Percentiles rank a stretch among this genome's conserved stretches.
Conservation (phyloP, 2,888 invertebrate species). For the Autographa pulchrina region DNA sequence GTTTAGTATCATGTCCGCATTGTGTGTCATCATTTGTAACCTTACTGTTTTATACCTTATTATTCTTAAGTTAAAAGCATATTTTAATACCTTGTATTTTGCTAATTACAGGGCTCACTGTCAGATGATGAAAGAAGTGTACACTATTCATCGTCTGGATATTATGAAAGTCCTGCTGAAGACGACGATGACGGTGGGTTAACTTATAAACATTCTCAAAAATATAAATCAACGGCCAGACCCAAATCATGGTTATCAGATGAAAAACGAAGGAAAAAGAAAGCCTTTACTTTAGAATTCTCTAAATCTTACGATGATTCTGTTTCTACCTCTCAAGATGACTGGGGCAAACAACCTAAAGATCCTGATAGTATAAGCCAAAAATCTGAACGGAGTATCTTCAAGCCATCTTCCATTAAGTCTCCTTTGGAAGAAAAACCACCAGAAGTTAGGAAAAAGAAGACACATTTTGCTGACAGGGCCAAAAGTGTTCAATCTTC, state of each 20-base stretch:
- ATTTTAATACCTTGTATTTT: neutral
- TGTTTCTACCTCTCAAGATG: constrained; percentile 86
- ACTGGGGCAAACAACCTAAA: constrained; percentile 81
- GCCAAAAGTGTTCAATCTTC: constrained; percentile 82
- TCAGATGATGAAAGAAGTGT: constrained; percentile 92
- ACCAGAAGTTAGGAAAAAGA: constrained; percentile 81
- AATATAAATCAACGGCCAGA: constrained; percentile 82
- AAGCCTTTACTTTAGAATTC: constrained; percentile 94
- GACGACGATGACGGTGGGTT: constrained; percentile 90
- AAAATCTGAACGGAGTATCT: constrained; percentile 74
- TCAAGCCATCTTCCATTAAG: constrained; percentile 74
- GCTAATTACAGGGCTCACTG: constrained; percentile 86
- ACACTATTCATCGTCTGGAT: constrained; percentile 93
- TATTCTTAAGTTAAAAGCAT: neutral
- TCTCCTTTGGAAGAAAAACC: constrained; percentile 82
- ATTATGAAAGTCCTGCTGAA: constrained; percentile 93
- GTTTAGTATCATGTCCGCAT: neutral
- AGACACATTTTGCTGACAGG: constrained; percentile 86
- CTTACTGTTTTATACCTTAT: neutral
- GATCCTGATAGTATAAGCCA: constrained; percentile 73
- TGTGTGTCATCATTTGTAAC: constrained; percentile 3
- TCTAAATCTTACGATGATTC: constrained; percentile 90
- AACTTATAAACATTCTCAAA: constrained; percentile 88
- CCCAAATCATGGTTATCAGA: constrained; percentile 91
- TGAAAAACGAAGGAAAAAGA: constrained; percentile 92